A percentile compares a stretch with the other conserved stretches of the same genome.
Evolutionary conservation across 2,888 invertebrate genomes (phyloP).

Genomic region (Campoplex capitator): DNA sequence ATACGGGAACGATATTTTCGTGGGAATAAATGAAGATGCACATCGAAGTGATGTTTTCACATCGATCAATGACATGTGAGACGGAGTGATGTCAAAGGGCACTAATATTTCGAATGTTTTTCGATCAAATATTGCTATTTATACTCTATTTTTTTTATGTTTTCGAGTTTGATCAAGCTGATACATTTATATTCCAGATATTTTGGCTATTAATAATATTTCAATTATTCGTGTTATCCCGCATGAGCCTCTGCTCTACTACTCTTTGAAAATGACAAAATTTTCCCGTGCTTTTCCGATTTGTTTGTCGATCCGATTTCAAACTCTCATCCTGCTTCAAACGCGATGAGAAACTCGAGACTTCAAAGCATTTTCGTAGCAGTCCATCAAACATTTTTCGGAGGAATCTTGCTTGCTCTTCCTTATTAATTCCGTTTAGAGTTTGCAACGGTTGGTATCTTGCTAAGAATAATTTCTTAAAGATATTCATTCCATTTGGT

Average conservation of each 20-base stretch:
- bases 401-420: not conserved
- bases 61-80: not conserved
- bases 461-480: not conserved
- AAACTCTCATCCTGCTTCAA: not conserved
- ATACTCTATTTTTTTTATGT: not conserved
- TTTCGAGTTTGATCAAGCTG: not conserved
- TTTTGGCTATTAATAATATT: not conserved
- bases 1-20: not conserved
- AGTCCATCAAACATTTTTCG: not conserved
- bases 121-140: not conserved
- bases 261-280: not conserved
- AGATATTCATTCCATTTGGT: not conserved
- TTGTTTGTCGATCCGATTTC: not conserved
- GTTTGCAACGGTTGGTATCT: not conserved
- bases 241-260: not conserved
- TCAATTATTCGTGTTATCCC: not conserved
- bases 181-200: not conserved
- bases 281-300: not conserved
- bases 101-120: not conserved
- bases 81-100: not conserved
- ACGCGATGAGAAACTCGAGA: too few relatives aligned
- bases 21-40: slow-evolving; percentile 21
- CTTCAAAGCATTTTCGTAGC: not conserved
- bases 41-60: not conserved
- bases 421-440: not conserved